Evolutionary conservation across 1,140 invertebrate species (phyloP), one percentile per base, ranked within the genome.

Genomic region (Copidosoma floridanum): DNA sequence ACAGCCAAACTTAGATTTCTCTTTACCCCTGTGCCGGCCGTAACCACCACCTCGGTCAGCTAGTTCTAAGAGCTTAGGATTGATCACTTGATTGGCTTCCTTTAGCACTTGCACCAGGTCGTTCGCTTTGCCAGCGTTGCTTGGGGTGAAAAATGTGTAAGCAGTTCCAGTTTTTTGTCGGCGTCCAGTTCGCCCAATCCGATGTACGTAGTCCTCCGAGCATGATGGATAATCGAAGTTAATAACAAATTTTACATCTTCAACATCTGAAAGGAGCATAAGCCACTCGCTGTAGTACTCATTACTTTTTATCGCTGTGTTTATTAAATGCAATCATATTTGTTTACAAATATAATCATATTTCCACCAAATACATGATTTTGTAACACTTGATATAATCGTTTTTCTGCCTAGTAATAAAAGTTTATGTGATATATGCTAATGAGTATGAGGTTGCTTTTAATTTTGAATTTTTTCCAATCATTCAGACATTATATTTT

Each of bases 151-250:
- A 81, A 99, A 96, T 14, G 97, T 99, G 80, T 99, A 99, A 1
- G 97, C 96, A 1, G 97, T 99, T 56, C 98, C 98, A 29, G 92
- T 95, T 76, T 93, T 94, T 68, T 94, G 90, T 38, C 92, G 91
- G 61, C 98, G 85, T 50, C 95, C 98, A 43, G 98, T 99, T 72
- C 98, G 88, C 53, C 98, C 98, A 77, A 99, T 99, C 61, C 98
- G 88, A 82, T 99, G 98, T 37, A 99, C 95, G 80, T 99, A 99
- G 83, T 99, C 98, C 83, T 99, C 98, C 37, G 95, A 97, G 77
- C 94, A 94, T 69, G 93, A 96, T 16, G 98, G 97, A 82, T 99
- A 99, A 81, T 99, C 98, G 85, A 93, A 99, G 85, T 99, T 99
- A 75, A 99, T 97, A 38, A 99, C 98, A 86, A 97, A 99, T 81